phyloP scores from a whole-genome alignment of 2,888 invertebrate genomes.

The Hirtodrosophila cameraria region DNA sequence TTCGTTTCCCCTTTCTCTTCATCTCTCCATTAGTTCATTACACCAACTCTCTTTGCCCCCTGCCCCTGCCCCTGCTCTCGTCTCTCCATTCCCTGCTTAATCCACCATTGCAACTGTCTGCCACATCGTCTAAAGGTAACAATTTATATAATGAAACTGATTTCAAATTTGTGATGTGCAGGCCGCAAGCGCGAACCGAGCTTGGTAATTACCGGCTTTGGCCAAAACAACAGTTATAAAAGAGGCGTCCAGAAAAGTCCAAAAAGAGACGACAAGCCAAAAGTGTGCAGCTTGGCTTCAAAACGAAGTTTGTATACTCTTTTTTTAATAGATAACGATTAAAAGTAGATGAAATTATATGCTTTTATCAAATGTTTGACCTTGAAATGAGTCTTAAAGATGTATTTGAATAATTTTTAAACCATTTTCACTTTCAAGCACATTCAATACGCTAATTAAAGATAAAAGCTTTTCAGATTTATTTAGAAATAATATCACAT shows the following conservation, averaged over 20 bases:
- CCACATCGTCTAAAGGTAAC: slow-evolving; percentile 75
- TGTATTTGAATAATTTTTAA: too few relatives aligned
- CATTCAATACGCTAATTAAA: too few relatives aligned
- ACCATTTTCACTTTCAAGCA: too few relatives aligned
- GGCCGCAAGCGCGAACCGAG: slow-evolving; percentile 45
- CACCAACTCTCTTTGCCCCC: neutral
- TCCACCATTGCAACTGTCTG: slow-evolving; percentile 54
- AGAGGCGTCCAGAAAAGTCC: slow-evolving; percentile 50
- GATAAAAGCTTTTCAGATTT: too few relatives aligned
- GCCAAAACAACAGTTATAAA: slow-evolving; percentile 72
- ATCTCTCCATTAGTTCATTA: slow-evolving; percentile 2
- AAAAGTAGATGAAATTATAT: neutral
- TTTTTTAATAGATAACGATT: neutral
- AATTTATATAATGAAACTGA: slow-evolving; percentile 78
- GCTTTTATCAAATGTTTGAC: too few relatives aligned
- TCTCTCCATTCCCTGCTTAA: slow-evolving; percentile 4
- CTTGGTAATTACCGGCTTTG: slow-evolving; percentile 53
- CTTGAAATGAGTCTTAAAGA: too few relatives aligned
- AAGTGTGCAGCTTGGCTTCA: neutral
- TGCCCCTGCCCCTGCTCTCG: slow-evolving; percentile 1
- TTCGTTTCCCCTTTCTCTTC: slow-evolving; percentile 12
- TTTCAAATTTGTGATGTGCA: slow-evolving; percentile 75
- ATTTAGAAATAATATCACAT: too few relatives aligned
- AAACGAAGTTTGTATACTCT: slow-evolving; percentile 32
- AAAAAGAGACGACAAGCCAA: slow-evolving; percentile 8